Percentiles rank a stretch among this genome's conserved stretches.
Conservation (phyloP, 2,797 vertebrate species). For the Mus caroli region DNA sequence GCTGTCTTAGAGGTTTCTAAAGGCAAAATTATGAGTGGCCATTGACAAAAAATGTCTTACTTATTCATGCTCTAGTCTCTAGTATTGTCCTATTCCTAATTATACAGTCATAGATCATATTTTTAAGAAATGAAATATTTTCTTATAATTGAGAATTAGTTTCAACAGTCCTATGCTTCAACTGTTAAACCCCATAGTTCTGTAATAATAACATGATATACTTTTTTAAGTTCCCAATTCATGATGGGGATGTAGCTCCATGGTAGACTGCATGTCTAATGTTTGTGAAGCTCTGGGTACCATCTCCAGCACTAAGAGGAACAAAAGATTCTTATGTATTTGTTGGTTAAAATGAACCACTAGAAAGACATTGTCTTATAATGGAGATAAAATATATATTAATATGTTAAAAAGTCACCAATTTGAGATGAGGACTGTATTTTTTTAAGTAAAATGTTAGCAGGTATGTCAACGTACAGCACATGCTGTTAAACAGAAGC, state of each 20-base stretch:
- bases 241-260: background rate
- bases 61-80: constrained; percentile 28
- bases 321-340: background rate
- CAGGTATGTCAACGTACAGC: background rate
- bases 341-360: constrained; percentile 29
- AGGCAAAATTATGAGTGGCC: constrained; percentile 91
- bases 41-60: constrained; percentile 86
- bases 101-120: background rate
- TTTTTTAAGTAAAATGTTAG: background rate
- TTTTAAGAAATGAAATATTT: constrained; percentile 57
- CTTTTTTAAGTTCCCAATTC: background rate
- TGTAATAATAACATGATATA: background rate
- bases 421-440: constrained; percentile 1
- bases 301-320: background rate
- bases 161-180: background rate
- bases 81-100: constrained; percentile 61
- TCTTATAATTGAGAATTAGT: constrained; percentile 49
- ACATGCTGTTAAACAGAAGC: background rate
- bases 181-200: background rate
- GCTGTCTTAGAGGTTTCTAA: constrained; percentile 60
- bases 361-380: constrained; percentile 16
- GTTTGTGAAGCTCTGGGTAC: background rate
- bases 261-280: background rate
- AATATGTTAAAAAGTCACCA: background rate
- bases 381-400: constrained; percentile 49